Conservation (phyloP, 2,888 invertebrate genomes). For the Tineola bisselliella region DNA sequence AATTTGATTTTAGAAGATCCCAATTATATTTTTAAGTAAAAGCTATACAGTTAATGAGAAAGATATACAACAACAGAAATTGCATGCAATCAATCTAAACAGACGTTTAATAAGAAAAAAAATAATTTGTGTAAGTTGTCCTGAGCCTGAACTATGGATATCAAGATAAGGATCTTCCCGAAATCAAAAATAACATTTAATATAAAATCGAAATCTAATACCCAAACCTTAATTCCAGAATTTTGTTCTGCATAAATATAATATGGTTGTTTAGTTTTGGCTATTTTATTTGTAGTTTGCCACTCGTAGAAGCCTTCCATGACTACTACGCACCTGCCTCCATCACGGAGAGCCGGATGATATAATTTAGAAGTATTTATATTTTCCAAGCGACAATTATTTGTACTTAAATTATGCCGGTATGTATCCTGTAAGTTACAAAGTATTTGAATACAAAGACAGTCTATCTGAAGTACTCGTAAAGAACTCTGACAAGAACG, state of each 20-base stretch:
- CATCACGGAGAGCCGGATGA: constrained; percentile 70
- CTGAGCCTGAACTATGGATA: too few species aligned
- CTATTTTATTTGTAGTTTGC: constrained; percentile 71
- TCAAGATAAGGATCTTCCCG: too few species aligned
- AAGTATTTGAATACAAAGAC: too few species aligned
- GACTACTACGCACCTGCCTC: constrained; percentile 79
- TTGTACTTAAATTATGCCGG: constrained; percentile 75
- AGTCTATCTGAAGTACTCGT: too few species aligned
- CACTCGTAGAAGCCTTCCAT: constrained; percentile 88
- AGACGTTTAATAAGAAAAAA: too few species aligned
- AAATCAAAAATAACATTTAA: too few species aligned
- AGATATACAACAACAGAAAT: too few species aligned
- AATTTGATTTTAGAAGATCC: neutral
- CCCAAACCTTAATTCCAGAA: constrained; percentile 29
- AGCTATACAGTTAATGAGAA: too few species aligned
- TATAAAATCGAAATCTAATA: neutral
- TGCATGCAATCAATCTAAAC: too few species aligned
- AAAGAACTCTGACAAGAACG: too few species aligned
- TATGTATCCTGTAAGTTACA: constrained; percentile 71
- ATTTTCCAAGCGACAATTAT: constrained; percentile 81
- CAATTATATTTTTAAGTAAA: too few species aligned
- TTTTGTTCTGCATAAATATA: constrained; percentile 75
- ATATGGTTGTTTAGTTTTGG: constrained; percentile 75
- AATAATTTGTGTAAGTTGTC: too few species aligned
- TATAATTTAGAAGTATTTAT: constrained; percentile 77